phyloP scores from a whole-genome alignment of 2,113 vertebrate genomes.

The Lipophrys pholis region DNA sequence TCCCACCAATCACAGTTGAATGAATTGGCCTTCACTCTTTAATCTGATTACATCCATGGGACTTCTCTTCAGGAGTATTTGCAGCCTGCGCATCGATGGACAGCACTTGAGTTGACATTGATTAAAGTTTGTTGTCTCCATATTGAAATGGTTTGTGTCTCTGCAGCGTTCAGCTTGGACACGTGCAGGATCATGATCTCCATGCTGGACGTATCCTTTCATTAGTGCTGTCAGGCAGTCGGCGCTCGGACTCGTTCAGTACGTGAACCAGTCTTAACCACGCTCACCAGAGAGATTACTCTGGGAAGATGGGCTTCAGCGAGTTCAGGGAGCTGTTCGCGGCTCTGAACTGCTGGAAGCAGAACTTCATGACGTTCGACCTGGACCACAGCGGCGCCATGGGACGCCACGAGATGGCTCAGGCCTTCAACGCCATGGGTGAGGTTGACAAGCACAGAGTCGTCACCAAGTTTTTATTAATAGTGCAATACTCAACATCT shows the following conservation, averaged over 20 bases:
- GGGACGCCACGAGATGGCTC: slow-evolving; percentile 87
- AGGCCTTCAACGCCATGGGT: slow-evolving; percentile 89
- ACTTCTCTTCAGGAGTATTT: too few species aligned
- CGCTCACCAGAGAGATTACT: slow-evolving; percentile 84
- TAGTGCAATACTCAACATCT: too few species aligned
- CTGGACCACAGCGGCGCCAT: slow-evolving; percentile 89
- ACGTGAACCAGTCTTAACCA: slow-evolving; percentile 74
- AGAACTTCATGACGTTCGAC: slow-evolving; percentile 91
- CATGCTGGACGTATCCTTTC: slow-evolving; percentile 93
- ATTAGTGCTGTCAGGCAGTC: not conserved
- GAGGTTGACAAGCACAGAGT: slow-evolving; percentile 50
- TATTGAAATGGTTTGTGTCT: not conserved
- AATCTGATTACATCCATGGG: too few species aligned
- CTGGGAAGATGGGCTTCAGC: slow-evolving; percentile 93
- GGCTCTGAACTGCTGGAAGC: slow-evolving; percentile 91
- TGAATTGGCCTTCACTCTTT: too few species aligned
- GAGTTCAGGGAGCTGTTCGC: slow-evolving; percentile 93
- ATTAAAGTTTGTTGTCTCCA: not conserved
- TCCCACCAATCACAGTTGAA: too few species aligned
- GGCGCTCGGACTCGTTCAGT: not conserved
- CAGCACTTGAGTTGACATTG: too few species aligned
- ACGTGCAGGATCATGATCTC: slow-evolving; percentile 92
- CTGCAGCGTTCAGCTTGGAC: slow-evolving; percentile 90
- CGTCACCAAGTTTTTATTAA: too few species aligned
- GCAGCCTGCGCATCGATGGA: too few species aligned